A percentile compares a stretch with the other conserved stretches of the same genome.
These are phyloP conservation scores for Rhea pennata DNA, from an alignment of 2,113 vertebrate genomes.

Conservation along the genomic window DNA sequence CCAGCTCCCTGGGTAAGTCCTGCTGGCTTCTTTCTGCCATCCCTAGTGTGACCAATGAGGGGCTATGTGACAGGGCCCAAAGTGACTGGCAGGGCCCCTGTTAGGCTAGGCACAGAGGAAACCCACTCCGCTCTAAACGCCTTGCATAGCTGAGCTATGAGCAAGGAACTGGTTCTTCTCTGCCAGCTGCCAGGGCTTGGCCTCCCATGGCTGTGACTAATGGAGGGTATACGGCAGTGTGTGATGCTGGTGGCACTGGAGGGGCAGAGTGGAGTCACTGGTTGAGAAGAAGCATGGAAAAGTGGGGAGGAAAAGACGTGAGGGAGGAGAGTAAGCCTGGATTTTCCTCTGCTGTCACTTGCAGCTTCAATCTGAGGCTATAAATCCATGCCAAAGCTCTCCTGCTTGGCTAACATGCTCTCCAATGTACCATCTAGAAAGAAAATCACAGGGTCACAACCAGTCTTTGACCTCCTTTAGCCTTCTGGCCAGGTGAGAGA, in stretches of 20 bases:
- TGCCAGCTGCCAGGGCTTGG: conserved; percentile 15
- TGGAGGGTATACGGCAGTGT: conserved; percentile 10
- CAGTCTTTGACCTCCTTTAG: conserved; percentile 31
- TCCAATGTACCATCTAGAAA: not conserved
- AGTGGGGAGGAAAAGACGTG: not conserved
- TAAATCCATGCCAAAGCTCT: not conserved
- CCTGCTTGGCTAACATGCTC: not conserved
- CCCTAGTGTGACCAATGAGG: too few relatives aligned
- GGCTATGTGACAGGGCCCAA: not conserved
- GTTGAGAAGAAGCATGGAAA: not conserved
- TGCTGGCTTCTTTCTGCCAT: not conserved
- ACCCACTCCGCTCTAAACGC: conserved; percentile 5
- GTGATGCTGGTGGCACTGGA: not conserved
- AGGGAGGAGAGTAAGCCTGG: not conserved
- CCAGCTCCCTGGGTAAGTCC: conserved; percentile 66
- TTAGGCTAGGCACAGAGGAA: not conserved
- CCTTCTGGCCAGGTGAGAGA: not conserved
- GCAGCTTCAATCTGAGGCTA: not conserved
- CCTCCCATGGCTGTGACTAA: conserved; percentile 50
- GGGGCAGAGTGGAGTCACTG: not conserved
- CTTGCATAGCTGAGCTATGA: conserved; percentile 30
- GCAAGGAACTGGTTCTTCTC: not conserved
- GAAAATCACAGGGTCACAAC: conserved; percentile 51
- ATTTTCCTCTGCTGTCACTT: not conserved
- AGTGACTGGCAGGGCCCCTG: not conserved